Conservation (phyloP, 1,140 invertebrate species). For the Agraylea sexmaculata region DNA sequence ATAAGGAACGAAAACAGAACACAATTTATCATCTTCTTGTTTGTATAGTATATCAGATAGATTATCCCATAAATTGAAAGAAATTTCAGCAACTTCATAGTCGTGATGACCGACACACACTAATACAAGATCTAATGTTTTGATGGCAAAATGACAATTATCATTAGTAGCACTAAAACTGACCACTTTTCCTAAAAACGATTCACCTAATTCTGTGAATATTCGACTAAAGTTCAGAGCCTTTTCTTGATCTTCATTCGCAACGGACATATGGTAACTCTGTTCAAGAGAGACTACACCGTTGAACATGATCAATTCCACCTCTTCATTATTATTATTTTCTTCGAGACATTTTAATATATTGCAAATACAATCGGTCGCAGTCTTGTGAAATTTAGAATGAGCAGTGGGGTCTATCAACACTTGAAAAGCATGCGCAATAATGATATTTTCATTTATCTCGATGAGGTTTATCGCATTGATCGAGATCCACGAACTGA, state of each 20-base stretch:
- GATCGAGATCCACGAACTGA: conserved; percentile 68
- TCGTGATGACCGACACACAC: conserved; percentile 93
- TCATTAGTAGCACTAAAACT: conserved; percentile 38
- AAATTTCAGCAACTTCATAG: conserved; percentile 95
- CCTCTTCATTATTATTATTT: conserved; percentile 46
- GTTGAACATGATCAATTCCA: conserved; percentile 73
- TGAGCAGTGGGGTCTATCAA: conserved; percentile 51
- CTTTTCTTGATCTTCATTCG: conserved; percentile 83
- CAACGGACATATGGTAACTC: conserved; percentile 83
- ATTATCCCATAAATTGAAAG: conserved; percentile 94
- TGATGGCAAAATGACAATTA: conserved; percentile 66
- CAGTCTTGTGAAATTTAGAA: conserved; percentile 73
- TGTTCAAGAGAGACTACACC: conserved; percentile 71
- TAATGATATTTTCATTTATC: conserved; percentile 53
- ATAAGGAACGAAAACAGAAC: conserved; percentile 74
- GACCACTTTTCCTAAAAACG: conserved; percentile 78
- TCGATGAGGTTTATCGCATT: conserved; percentile 55
- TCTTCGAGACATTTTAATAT: conserved; percentile 70
- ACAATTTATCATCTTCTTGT: conserved; percentile 67
- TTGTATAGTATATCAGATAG: conserved; percentile 90
- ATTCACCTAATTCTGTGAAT: conserved; percentile 89
- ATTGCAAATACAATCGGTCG: conserved; percentile 83
- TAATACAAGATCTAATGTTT: conserved; percentile 78
- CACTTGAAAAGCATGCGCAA: conserved; percentile 57
- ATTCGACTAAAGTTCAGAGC: conserved; percentile 88